Evolutionary conservation across 1,140 invertebrate species (phyloP).

Genomic region (Drosophila azteca): DNA sequence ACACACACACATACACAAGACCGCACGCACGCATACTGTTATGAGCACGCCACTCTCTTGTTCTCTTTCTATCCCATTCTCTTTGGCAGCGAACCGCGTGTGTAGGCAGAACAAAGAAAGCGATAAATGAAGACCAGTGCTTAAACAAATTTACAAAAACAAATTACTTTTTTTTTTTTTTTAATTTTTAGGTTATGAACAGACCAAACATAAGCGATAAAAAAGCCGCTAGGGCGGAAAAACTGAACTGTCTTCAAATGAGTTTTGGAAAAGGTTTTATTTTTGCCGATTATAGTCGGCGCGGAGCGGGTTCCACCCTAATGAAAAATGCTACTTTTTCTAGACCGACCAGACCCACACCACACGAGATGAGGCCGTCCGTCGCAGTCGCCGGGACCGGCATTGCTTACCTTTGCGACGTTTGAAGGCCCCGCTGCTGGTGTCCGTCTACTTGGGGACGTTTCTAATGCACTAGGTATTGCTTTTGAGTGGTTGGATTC

Average conservation of each 20-base stretch:
- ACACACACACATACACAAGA: constrained; percentile 14
- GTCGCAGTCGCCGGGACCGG: constrained; percentile 15
- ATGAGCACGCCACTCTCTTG: constrained; percentile 44
- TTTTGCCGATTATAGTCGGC: not conserved
- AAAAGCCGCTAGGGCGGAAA: constrained; percentile 62
- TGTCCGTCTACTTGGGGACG: not conserved
- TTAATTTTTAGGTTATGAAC: constrained; percentile 66
- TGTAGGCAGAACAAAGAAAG: constrained; percentile 68
- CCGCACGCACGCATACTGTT: constrained; percentile 30
- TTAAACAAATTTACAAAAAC: constrained; percentile 75
- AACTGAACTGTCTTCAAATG: constrained; percentile 2
- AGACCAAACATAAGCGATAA: constrained; percentile 14
- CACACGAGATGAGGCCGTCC: constrained; percentile 17
- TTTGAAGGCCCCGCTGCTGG: constrained; percentile 8
- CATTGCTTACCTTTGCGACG: too few relatives aligned
- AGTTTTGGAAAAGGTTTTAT: not conserved
- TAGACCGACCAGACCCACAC: constrained; percentile 26
- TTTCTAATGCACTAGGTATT: constrained; percentile 14
- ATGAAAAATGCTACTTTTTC: constrained; percentile 41
- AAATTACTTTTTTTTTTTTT: constrained; percentile 44
- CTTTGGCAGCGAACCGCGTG: constrained; percentile 59
- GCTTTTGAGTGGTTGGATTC: constrained; percentile 12
- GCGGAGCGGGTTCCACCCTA: constrained; percentile 24
- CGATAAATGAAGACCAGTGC: constrained; percentile 50
- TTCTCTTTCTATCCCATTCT: constrained; percentile 16